Base-by-base conservation (phyloP, 2,888 invertebrate genomes). In the Allophyes oxyacanthae region DNA sequence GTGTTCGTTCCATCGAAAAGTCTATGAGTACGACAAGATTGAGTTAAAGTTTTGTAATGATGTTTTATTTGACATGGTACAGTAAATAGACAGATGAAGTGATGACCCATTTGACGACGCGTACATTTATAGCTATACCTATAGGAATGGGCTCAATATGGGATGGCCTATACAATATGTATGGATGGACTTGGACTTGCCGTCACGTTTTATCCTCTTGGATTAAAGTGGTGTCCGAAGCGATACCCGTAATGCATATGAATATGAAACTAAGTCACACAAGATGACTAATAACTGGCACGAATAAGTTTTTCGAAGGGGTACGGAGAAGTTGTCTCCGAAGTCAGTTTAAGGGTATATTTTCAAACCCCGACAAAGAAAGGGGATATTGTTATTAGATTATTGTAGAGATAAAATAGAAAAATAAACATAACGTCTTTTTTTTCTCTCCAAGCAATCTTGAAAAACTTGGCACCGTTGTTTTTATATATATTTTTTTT, bases 1-100 rank as follows among this genome's bases (percentile, higher is more conserved):
- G 79, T 81, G 87, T 84, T 86, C 79, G 83, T 79, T 85, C 82
- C 79, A 87, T 84, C 78, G 83, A 84, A 88, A 85, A 85, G 83
- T 84, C 80, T 78, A 20, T 20, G 75, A 74, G 46, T 53, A 37
- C 61, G 43, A 54, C 57, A 46, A 69, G 55, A 72, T 69, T 44
- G 60, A 60, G 72, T 73, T 53, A 43, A 85, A 86, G 76, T 84
- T 83, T 81, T 74, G 70, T 78, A 78, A 82, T 79, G 75, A 78
- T 77, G 77, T 77, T 72, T 75, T 70, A 65, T 74, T 81, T 78
- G 71, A 77, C 70, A 66, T 63, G 51, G 42, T 8, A 26, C 54
- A 62, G 64, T 50, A 54, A 72, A 69, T 55, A 64, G 20, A 59
- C 63, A 60, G 63, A 53, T 34, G 53, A 44, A 59, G 61, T 61